These are phyloP conservation scores for Aptenodytes patagonicus DNA, from an alignment of 2,113 vertebrate species.

Conservation along the genomic window DNA sequence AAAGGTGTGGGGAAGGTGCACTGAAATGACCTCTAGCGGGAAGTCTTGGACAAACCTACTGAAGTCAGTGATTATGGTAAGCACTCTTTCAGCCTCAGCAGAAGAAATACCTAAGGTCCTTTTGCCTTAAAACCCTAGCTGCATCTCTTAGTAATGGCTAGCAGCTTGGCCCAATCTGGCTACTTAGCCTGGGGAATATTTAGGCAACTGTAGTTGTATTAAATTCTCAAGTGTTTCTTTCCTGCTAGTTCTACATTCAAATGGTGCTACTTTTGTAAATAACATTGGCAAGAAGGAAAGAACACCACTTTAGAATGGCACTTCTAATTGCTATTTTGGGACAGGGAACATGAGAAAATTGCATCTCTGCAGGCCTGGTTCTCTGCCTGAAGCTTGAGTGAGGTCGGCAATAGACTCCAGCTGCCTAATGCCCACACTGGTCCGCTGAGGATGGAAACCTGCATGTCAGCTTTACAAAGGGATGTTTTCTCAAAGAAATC, in stretches of 20 bases:
- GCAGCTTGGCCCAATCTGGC: neutral
- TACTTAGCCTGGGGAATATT: neutral
- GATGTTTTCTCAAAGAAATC: neutral
- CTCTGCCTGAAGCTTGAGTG: neutral
- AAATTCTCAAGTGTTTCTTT: neutral
- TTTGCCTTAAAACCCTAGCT: neutral
- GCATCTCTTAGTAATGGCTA: neutral
- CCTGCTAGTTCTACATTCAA: neutral
- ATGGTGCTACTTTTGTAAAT: neutral
- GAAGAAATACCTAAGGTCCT: neutral
- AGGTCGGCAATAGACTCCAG: neutral
- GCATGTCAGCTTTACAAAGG: neutral
- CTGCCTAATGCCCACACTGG: fast-evolving
- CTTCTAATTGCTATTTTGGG: neutral
- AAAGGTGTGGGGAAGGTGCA: neutral
- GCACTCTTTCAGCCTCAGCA: neutral
- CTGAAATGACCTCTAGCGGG: neutral
- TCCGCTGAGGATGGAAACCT: neutral
- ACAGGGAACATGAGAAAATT: neutral
- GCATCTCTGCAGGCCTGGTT: neutral
- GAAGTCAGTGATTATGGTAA: neutral
- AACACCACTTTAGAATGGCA: neutral
- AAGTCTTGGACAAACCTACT: neutral
- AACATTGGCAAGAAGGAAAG: neutral
- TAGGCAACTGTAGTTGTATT: neutral